These are phyloP conservation scores for Andricus grossulariae DNA, from an alignment of 1,140 invertebrate species.

Conservation along the genomic window DNA sequence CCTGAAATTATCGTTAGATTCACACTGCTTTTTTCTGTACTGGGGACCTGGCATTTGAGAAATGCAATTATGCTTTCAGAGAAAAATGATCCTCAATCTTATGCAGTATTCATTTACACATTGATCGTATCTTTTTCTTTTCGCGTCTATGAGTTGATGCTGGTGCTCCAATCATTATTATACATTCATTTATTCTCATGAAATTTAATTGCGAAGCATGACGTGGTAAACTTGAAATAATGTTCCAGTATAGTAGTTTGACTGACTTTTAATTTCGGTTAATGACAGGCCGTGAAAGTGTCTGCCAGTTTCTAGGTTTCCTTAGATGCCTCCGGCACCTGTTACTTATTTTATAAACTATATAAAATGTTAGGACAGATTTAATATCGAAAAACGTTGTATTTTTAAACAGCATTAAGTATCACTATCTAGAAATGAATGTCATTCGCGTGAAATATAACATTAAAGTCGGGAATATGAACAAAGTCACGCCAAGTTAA, in stretches of 20 bases:
- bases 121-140: conserved; percentile 1
- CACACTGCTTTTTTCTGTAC: no score
- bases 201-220: neutral
- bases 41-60: no score
- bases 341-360: no score
- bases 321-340: neutral
- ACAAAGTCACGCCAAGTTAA: no score
- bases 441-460: no score
- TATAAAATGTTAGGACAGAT: no score
- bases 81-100: conserved; percentile 14
- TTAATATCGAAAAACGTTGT: no score
- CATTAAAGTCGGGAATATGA: no score
- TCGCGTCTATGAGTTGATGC: neutral
- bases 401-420: no score
- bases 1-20: no score
- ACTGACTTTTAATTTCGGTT: conserved; percentile 24
- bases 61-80: no score
- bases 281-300: conserved; percentile 20
- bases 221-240: conserved; percentile 4
- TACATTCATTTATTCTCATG: neutral
- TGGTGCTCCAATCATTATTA: neutral
- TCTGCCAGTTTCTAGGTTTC: neutral
- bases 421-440: no score
- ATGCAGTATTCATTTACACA: conserved; percentile 8
- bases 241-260: conserved; percentile 17